Conservation (phyloP, 2,797 vertebrate species). For the Naso thynnoides region DNA sequence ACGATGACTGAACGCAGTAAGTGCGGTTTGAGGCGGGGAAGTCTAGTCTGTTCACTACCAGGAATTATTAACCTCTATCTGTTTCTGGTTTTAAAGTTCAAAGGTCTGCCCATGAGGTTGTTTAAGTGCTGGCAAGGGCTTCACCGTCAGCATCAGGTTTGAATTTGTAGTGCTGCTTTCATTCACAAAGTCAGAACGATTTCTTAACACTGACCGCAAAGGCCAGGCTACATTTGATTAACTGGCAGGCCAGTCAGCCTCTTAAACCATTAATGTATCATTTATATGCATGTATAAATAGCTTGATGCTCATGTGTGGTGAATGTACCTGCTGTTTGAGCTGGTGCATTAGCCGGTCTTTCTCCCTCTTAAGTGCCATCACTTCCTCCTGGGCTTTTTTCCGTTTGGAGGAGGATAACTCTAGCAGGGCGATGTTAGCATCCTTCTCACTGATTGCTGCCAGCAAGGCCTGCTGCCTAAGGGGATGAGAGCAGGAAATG, state of each 20-base stretch:
- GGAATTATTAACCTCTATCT: conserved; percentile 72
- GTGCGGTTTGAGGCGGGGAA: conserved; percentile 59
- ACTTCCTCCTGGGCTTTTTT: conserved; percentile 97
- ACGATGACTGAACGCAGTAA: conserved; percentile 55
- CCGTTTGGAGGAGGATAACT: conserved; percentile 88
- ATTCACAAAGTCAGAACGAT: conserved; percentile 46
- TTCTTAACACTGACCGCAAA: conserved; percentile 55
- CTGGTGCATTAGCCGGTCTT: conserved; percentile 96
- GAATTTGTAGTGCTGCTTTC: conserved; percentile 62
- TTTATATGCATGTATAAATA: conserved; percentile 46
- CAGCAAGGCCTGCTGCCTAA: conserved; percentile 95
- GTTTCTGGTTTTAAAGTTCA: conserved; percentile 70
- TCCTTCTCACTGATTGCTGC: conserved; percentile 99
- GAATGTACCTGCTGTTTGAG: conserved; percentile 96
- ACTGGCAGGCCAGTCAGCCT: conserved; percentile 43
- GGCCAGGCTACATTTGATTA: conserved; percentile 47
- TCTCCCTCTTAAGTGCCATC: conserved; percentile 94
- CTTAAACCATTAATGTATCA: conserved; percentile 30
- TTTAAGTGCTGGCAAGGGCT: conserved; percentile 45
- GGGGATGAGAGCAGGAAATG: neutral
- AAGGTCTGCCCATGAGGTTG: conserved; percentile 60
- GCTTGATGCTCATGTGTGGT: conserved; percentile 79
- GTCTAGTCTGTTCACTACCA: conserved; percentile 68
- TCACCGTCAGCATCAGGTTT: conserved; percentile 63
- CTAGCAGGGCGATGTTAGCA: conserved; percentile 87